Evolutionary conservation across 2,113 vertebrate genomes (phyloP).

Genomic region (Cephalophus harveyi): DNA sequence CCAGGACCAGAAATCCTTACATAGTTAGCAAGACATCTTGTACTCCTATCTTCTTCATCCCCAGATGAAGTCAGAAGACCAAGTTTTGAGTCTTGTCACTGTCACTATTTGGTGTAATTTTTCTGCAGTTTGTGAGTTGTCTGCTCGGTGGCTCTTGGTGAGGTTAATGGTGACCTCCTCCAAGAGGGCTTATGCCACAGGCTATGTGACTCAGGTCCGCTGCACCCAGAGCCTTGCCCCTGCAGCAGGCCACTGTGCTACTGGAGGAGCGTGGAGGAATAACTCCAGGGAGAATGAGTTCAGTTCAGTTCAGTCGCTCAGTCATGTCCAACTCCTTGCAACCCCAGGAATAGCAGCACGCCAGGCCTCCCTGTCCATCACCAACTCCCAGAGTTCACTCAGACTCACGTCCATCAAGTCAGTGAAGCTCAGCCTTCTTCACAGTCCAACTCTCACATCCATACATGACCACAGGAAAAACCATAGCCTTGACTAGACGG

Average conservation of each 20-base stretch:
- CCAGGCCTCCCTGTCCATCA: no score
- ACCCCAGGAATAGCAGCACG: no score
- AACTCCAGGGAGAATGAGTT: background rate
- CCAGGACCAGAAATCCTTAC: background rate
- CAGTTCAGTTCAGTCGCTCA: no score
- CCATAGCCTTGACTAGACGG: no score
- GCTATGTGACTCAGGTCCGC: background rate
- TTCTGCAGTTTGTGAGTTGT: background rate
- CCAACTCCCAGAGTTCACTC: no score
- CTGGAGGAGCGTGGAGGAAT: background rate
- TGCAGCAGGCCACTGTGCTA: background rate
- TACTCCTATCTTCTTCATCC: background rate
- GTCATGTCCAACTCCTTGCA: fast-evolving
- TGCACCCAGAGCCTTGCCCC: background rate
- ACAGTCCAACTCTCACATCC: no score
- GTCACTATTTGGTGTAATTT: background rate
- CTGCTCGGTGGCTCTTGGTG: background rate
- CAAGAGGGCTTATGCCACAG: background rate
- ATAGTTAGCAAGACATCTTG: background rate
- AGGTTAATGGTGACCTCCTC: background rate
- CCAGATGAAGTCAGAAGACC: background rate
- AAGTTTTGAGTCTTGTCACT: background rate
- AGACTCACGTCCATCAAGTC: no score
- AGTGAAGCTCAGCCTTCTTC: no score
- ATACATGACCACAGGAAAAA: no score